Base-by-base conservation (phyloP, 2,888 invertebrate genomes). In the Cremastinae sp. region DNA sequence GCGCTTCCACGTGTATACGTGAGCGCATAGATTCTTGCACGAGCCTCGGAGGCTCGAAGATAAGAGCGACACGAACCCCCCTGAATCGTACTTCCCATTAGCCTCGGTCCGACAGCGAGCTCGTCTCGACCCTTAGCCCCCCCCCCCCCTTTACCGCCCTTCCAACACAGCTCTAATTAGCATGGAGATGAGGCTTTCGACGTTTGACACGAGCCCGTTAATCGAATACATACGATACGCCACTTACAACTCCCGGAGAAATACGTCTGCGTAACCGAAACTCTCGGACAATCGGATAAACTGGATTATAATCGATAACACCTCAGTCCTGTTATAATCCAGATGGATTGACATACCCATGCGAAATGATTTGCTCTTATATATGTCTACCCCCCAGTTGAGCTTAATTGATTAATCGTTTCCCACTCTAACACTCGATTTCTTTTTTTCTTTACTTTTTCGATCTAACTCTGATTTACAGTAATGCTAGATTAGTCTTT, bases 51-150 rank as follows among this genome's bases (percentile, higher is more conserved):
- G 61, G 64, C 61, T 74, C 65, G 81, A 74, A 74, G 84, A 85
- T 85, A 85, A 84, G 80, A 81, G 79, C 82, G 85, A 85, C 84
- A 81, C 82, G 84, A 84, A 28, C 28, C 28, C 83, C 84, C 83
- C 82, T 84, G 84, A 85, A 84, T 85, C 83, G 83, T 84, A 84
- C 82, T 83, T 82, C 81, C 83, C 84, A 85, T 85, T 85, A 85
- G 83, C 77, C 73, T 75, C 78, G 78, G 43, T 61, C 69, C 35
- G 69, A 16, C 69, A 70, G 53, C 61, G 51, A n/a, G n/a, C 69
- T 61, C 69, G 14, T 61, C 69, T 43, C 43, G 51, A 47, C 39
- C 53, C 59, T 68, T 51, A 37, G 47, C 49, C 51, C 53, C 61
- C 59, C 56, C 43, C 51, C 56, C 45, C 28, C 64, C 53, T 79